Evolutionary conservation across 1,140 invertebrate genomes (phyloP).

Genomic region (Grapholita molesta): DNA sequence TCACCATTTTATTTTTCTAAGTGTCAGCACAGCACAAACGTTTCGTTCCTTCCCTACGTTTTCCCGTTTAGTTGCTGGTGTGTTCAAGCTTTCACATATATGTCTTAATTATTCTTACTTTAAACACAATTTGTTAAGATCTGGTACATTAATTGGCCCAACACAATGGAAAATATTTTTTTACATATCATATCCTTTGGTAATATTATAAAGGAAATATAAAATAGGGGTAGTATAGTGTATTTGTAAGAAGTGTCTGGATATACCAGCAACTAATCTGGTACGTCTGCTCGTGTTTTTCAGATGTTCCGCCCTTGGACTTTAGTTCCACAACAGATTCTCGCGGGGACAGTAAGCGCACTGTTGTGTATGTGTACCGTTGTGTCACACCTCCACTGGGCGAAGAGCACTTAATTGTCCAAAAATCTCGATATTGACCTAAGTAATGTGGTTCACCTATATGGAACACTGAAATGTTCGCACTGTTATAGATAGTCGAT

Average conservation of each 20-base stretch:
- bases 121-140: background rate
- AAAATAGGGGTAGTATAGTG: background rate
- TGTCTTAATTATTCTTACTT: constrained; percentile 16
- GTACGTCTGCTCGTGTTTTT: constrained; percentile 72
- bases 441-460: constrained; percentile 25
- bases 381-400: constrained; percentile 66
- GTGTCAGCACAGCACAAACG: constrained; percentile 17
- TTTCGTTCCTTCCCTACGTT: constrained; percentile 14
- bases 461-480: constrained; percentile 39
- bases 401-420: constrained; percentile 40
- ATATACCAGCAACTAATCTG: constrained; percentile 63
- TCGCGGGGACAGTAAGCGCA: constrained; percentile 76
- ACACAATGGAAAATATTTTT: background rate
- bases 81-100: constrained; percentile 43
- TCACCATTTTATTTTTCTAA: constrained; percentile 16
- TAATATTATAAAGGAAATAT: background rate
- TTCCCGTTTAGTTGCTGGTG: constrained; percentile 49
- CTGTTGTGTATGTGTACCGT: constrained; percentile 72
- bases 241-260: constrained; percentile 26
- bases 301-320: constrained; percentile 76
- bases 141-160: background rate
- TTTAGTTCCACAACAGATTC: constrained; percentile 73
- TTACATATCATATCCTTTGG: background rate
- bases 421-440: constrained; percentile 26
- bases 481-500: constrained; percentile 39